Percentiles rank a stretch among this genome's conserved stretches.
Conservation (phyloP, 2,797 vertebrate genomes). For the Molossus molossus region DNA sequence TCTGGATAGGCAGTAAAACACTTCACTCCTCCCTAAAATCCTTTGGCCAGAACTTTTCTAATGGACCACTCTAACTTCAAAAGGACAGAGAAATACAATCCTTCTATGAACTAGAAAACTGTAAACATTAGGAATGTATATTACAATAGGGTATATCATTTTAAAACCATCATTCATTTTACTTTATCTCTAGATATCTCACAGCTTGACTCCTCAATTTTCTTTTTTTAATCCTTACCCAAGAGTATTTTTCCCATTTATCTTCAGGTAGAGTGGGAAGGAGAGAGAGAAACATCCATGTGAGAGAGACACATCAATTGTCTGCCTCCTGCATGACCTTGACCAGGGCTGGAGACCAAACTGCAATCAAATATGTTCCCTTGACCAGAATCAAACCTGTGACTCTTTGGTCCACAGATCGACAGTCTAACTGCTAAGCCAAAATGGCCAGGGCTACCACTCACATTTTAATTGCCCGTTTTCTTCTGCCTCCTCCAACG, state of each 20-base stretch:
- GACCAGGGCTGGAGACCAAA: too few relatives aligned
- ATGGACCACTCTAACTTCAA: not conserved
- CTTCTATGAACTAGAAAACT: not conserved
- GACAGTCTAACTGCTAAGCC: too few relatives aligned
- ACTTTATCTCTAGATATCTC: not conserved
- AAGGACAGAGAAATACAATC: not conserved
- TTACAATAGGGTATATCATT: not conserved
- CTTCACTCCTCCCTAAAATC: not conserved
- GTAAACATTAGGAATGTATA: not conserved
- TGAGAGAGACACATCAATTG: too few relatives aligned
- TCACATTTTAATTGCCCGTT: not conserved
- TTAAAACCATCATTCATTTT: not conserved
- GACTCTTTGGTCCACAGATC: too few relatives aligned
- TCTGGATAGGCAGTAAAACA: not conserved
- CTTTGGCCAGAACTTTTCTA: not conserved
- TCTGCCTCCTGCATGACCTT: too few relatives aligned
- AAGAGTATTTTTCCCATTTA: too few relatives aligned
- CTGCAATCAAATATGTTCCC: too few relatives aligned
- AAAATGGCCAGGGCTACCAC: not conserved
- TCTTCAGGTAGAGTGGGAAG: too few relatives aligned
- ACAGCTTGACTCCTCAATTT: not conserved
- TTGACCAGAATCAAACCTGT: too few relatives aligned
- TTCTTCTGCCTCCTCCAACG: not conserved
- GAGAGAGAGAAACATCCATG: too few relatives aligned
- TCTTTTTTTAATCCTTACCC: not conserved